A percentile compares a stretch with the other conserved stretches of the same genome.
Evolutionary conservation across 92 coral and sea anemone genomes (phyloP).

Genomic region (Plumapathes pennacea): DNA sequence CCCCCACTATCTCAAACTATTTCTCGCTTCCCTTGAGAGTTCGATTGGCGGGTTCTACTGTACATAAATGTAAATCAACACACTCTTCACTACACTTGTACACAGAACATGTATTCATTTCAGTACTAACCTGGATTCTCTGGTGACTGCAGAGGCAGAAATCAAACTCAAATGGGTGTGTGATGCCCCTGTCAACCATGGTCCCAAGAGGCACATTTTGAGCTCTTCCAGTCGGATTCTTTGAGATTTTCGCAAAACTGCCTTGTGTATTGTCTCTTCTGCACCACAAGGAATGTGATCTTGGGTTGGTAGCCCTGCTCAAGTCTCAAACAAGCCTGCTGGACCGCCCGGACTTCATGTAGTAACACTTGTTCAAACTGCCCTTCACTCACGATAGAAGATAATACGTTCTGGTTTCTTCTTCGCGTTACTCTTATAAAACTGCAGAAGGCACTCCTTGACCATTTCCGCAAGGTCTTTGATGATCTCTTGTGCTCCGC

Average conservation of each 20-base stretch:
- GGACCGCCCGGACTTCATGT: conserved; percentile 90
- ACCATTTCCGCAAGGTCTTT: conserved; percentile 66
- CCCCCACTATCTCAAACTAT: no score
- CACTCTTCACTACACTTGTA: no score
- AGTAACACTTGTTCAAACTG: conserved; percentile 89
- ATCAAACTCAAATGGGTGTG: conserved; percentile 94
- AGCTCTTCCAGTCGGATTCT: conserved; percentile 68
- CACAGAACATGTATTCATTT: no score
- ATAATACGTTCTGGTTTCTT: conserved; percentile 51
- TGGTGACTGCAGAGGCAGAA: conserved; percentile 91
- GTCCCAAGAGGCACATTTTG: conserved; percentile 93
- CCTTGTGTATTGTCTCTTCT: conserved; percentile 93
- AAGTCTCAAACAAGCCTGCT: conserved; percentile 78
- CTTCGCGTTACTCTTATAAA: conserved; percentile 13
- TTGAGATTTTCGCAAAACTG: conserved; percentile 57
- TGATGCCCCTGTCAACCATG: conserved; percentile 86
- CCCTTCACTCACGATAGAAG: conserved; percentile 83
- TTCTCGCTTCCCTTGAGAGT: no score
- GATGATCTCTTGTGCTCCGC: conserved; percentile 78
- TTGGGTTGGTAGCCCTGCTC: conserved; percentile 81
- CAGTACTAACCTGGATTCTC: conserved; percentile 88
- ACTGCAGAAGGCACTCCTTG: conserved; percentile 54
- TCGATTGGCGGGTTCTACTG: no score
- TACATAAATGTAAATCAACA: no score
- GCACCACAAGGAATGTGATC: conserved; percentile 89